phyloP scores from a whole-genome alignment of 1,140 invertebrate genomes.

The Tenebrio molitor region DNA sequence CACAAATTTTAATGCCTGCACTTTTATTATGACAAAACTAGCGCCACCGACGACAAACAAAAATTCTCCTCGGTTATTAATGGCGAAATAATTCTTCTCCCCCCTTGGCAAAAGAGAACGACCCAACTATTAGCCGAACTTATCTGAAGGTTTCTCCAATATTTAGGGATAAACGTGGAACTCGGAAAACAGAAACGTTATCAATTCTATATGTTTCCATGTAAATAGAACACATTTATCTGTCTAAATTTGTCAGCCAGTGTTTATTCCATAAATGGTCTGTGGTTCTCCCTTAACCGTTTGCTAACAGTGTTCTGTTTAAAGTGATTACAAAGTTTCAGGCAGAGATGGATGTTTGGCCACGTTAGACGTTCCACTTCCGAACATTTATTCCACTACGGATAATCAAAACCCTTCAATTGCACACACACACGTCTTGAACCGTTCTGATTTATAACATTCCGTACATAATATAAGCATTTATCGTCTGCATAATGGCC shows the following conservation, averaged over 20 bases:
- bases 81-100: slow-evolving; percentile 14
- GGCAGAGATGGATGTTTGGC: slow-evolving; percentile 34
- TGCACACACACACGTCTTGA: not conserved
- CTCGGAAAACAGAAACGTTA: slow-evolving; percentile 18
- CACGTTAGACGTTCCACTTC: slow-evolving; percentile 18
- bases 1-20: slow-evolving; percentile 9
- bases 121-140: slow-evolving; percentile 10
- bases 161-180: not conserved
- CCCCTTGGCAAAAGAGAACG: slow-evolving; percentile 13
- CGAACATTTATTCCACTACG: not conserved
- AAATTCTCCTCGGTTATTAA: slow-evolving; percentile 20
- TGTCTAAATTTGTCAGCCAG: slow-evolving; percentile 33
- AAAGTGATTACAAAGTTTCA: slow-evolving; percentile 38
- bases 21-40: slow-evolving; percentile 23
- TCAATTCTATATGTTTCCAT: slow-evolving; percentile 34
- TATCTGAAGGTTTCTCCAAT: slow-evolving; percentile 17
- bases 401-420: not conserved
- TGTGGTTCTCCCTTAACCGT: slow-evolving; percentile 38
- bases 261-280: slow-evolving; percentile 38
- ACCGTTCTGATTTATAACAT: too few species aligned
- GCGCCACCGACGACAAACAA: not conserved
- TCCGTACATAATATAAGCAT: too few species aligned
- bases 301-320: slow-evolving; percentile 35
- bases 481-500: too few species aligned
- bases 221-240: slow-evolving; percentile 38